Evolutionary conservation across 2,888 invertebrate genomes (phyloP).

Genomic region (Nephrotoma flavescens): DNA sequence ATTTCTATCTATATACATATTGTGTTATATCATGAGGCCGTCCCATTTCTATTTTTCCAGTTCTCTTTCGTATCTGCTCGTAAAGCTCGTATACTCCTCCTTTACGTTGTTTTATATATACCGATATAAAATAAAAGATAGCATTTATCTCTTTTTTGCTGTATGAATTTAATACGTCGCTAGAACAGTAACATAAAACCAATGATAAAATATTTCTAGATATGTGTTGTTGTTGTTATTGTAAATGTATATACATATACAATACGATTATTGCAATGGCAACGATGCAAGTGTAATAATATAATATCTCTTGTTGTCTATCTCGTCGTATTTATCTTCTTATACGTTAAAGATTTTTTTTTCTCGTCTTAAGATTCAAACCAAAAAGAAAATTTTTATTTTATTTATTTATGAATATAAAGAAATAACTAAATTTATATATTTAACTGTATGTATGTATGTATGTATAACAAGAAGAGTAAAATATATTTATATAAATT

Average conservation of each 20-base stretch:
- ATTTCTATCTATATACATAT: not conserved
- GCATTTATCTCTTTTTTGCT: not conserved
- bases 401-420: not conserved
- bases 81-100: not conserved
- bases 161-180: not conserved
- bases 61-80: not conserved
- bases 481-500: not conserved
- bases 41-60: not conserved
- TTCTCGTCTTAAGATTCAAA: not conserved
- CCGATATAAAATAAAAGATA: not conserved
- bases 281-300: conserved; percentile 3
- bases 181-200: not conserved
- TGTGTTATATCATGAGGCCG: not conserved
- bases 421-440: not conserved
- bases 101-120: not conserved
- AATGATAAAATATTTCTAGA: not conserved
- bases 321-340: not conserved
- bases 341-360: not conserved
- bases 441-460: not conserved
- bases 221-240: not conserved
- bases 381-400: not conserved
- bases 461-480: not conserved
- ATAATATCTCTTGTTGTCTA: not conserved
- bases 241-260: not conserved
- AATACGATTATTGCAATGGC: not conserved